Base-by-base conservation (phyloP, 2,797 vertebrate genomes). In the Champsocephalus gunnari region DNA sequence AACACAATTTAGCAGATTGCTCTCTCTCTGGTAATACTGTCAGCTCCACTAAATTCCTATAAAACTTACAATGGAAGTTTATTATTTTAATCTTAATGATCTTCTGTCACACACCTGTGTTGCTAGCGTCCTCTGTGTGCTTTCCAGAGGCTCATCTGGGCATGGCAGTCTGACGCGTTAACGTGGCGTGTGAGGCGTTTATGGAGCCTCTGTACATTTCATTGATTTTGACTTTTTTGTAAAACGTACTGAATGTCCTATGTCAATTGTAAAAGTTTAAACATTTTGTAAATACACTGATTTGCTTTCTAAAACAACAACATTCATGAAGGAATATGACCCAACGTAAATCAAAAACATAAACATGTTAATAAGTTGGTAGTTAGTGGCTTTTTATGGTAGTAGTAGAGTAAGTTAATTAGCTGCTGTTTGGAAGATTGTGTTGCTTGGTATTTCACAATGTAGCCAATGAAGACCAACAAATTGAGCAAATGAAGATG, bases 11-110 rank as follows among this genome's bases (percentile, higher is more conserved):
- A 53, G 12, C n/a, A 3, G n/a, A 16, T 53, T 53, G 28, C 28
- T 38, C 34, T 38, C 34, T 17, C 49, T 19, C 38, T 24, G 61
- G 17, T 19, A 16, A 47, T 7, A 9, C 8, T 12, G 47, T 49
- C 28, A 19, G 16, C 28, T 32, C 17, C 45, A n/a, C 16, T 7
- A 14, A 34, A 49, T 12, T 32, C 21, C 9, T 32, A 0, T 5
- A 48, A 61, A 61, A 0, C 10, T 34, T 12, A 7, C 5, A 3
- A 4, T 62, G 0, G 47, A 34, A 4, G 0, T 34, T 9, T n/a
- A 11, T 34, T 13, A 13, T 9, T 49, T 34, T 8, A 64, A n/a
- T 13, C 4, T 13, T 3, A 63, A 5, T 2, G 43, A 61, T 13
- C 13, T 28, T 2, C 3, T 45, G 59, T 28, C 21, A n/a, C 45